Percentiles rank a stretch among this genome's conserved stretches.
Evolutionary conservation across 2,888 invertebrate species (phyloP).

Genomic region (Sphinx pinastri): DNA sequence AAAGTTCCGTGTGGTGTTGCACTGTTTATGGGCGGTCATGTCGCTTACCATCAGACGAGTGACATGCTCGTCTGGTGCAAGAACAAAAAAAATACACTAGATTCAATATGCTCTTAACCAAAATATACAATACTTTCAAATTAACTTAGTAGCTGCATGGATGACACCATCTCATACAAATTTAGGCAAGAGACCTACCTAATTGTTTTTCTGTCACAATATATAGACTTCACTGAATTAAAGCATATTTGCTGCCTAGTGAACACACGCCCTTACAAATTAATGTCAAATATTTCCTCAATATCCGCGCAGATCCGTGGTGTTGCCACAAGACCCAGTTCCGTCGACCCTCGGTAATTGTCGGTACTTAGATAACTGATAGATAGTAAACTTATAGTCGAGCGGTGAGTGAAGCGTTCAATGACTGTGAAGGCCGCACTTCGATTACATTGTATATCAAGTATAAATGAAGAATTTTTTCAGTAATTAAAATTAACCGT

Average conservation of each 20-base stretch:
- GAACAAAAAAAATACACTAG: too few relatives aligned
- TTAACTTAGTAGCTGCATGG: too few relatives aligned
- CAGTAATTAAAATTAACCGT: too few relatives aligned
- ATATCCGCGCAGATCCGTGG: conserved; percentile 1
- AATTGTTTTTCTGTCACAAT: too few relatives aligned
- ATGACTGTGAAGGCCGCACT: conserved; percentile 18
- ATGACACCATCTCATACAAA: too few relatives aligned
- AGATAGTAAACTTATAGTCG: conserved; percentile 17
- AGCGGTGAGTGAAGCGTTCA: background rate
- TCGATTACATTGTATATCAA: background rate
- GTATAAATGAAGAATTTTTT: background rate
- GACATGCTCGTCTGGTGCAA: too few relatives aligned
- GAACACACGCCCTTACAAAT: background rate
- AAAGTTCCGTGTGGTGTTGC: too few relatives aligned
- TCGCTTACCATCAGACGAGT: too few relatives aligned
- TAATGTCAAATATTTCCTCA: conserved; percentile 11
- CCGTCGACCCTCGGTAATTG: conserved; percentile 18
- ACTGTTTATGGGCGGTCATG: too few relatives aligned
- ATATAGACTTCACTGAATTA: background rate
- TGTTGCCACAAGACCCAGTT: background rate
- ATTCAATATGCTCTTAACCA: too few relatives aligned
- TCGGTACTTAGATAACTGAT: conserved; percentile 14
- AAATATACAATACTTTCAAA: too few relatives aligned
- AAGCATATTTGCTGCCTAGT: background rate
- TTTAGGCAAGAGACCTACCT: too few relatives aligned